Evolutionary conservation across 2,888 invertebrate species (phyloP), one percentile per base, ranked within the genome.

Genomic region (Salticus scenicus): DNA sequence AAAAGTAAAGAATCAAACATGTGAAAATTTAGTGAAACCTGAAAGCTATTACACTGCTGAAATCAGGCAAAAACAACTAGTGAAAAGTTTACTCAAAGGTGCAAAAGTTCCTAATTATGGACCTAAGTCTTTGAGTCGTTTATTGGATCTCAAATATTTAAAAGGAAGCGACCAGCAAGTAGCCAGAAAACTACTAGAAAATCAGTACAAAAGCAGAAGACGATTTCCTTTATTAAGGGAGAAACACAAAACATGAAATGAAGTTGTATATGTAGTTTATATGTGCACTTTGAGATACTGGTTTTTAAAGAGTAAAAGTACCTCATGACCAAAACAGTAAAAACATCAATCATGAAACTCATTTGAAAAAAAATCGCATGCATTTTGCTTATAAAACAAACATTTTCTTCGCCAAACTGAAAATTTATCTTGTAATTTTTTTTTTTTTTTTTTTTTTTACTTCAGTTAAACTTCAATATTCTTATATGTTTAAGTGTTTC

Each of bases 1-100:
- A 12, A 33, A 66, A n/a, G 37, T 66, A 33, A 14, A 73, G 0
- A 88, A 83, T 20, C 20, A 24, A 37, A 88, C 86, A 7, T 88
- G 87, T 75, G 83, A 87, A 76, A 77, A 87, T 77, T 37, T 88
- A 12, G 85, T 76, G 24, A 87, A 79, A 41, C 85, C 85, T 0
- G 88, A 88, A 71, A 75, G 64, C 12, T 70, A 75, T 14, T 88
- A 85, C n/a, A 87, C 87, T 20, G 75, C 76, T 12, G 80, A 87
- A 73, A 64, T 85, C 31, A 72, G 87, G 47, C 80, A 85, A 30
- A 69, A 87, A n/a, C 87, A 87, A 37, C 77, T 87, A 1, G 66
- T 87, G 17, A 30, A 47, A 37, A 82, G 81, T 63, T 30, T 86
- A 63, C 17, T 24, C 31, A 75, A 72, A 76, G 86, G 86, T 31